Evolutionary conservation across 2,113 vertebrate species (phyloP).

Genomic region (Lycocorax pyrrhopterus): DNA sequence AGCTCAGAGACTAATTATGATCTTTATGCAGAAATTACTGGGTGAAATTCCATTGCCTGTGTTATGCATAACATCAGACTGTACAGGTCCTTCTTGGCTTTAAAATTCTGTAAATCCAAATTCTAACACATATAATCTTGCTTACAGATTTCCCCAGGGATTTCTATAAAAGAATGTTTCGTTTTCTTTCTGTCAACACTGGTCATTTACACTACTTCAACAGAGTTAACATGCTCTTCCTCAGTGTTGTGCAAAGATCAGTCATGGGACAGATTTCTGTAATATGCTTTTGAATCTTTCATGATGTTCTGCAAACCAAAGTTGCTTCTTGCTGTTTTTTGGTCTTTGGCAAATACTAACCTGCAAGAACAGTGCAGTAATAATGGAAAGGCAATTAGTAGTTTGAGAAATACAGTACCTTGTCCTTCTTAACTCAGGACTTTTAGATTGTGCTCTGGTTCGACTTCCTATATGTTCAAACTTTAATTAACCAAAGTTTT

Average conservation of each 20-base stretch:
- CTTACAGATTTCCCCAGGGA: not conserved
- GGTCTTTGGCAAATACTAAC: not conserved
- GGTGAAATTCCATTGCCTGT: conserved; percentile 28
- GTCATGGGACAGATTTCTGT: not conserved
- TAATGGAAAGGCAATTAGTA: not conserved
- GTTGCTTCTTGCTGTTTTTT: not conserved
- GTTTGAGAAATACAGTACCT: not conserved
- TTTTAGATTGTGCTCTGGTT: not conserved
- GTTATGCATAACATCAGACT: not conserved
- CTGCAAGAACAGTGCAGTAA: not conserved
- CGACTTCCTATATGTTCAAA: not conserved
- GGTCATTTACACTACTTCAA: not conserved
- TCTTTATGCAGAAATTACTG: conserved; percentile 40
- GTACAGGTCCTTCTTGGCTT: not conserved
- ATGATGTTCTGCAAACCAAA: not conserved
- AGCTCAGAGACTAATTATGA: conserved; percentile 49
- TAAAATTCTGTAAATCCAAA: not conserved
- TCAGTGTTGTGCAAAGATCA: not conserved
- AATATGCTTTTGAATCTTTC: not conserved
- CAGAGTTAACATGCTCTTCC: not conserved
- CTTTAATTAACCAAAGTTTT: not conserved
- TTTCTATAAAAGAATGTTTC: not conserved
- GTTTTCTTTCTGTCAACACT: not conserved
- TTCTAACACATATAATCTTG: conserved; percentile 27
- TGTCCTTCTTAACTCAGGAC: not conserved